Evolutionary conservation across 2,888 invertebrate species (phyloP), one percentile per base, ranked within the genome.

Genomic region (Clepsis dumicolana): DNA sequence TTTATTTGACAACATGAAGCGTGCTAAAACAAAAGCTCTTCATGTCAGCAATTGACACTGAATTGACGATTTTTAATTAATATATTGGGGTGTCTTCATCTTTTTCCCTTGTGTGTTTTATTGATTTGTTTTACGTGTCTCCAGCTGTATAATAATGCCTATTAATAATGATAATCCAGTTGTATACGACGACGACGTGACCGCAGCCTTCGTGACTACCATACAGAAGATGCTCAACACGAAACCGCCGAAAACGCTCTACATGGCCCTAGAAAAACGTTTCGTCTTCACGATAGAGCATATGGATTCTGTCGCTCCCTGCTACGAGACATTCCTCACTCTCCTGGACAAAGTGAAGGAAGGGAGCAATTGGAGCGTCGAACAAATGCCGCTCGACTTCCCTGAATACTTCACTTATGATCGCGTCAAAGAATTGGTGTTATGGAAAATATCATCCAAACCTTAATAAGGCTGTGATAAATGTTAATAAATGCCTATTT

Each of bases 231-330:
- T 98, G 44, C 86, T 98, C 16, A 92, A 93, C 71, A 89, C 91
- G 3, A 89, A 94, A 4, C 93, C 94, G 12, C 89, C 91, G n/a
- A 96, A 96, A 83, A 94, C 91, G 0, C 87, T 97, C 24, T 97
- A 96, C 78, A 91, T 98, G 32, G 97, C 97, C 2, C 80, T 98
- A 73, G 98, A 98, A 83, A 98, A 98, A 83, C 96, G 98, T 62
- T 98, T 95, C 84, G 98, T 98, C 7, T 98, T 98, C 80, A 97
- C 97, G 0, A 85, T 97, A 73, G 94, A 95, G 14, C 97, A 98
- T 78, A 94, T 97, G 84, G 97, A 97, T 72, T 95, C 96, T 0
- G 96, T 96, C n/a, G 97, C 98, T 0, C 98, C 98, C 0, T 97
- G 97, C 90, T 98, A 97, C 80, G 97, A 97, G 80, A 96, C 97